Evolutionary conservation across 2,113 vertebrate species (phyloP).

Genomic region (Scomber colias): DNA sequence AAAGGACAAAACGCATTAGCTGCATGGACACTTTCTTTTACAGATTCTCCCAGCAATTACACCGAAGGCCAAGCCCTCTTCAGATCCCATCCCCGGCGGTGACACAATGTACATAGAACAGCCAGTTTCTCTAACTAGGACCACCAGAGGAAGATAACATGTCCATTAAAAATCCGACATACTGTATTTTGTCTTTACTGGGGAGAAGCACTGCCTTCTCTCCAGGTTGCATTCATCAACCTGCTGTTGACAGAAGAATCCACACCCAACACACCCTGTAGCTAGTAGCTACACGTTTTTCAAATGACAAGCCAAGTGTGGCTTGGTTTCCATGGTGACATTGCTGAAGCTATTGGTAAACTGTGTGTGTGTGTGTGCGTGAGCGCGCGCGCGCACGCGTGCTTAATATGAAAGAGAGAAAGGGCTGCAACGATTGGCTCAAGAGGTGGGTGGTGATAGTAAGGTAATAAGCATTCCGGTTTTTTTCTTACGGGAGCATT

Average conservation of each 20-base stretch:
- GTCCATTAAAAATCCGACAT: slow-evolving; percentile 28
- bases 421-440: slow-evolving; percentile 63
- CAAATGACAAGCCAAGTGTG: slow-evolving; percentile 54
- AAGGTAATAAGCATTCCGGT: not conserved
- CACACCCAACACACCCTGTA: slow-evolving; percentile 25
- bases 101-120: slow-evolving; percentile 11
- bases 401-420: slow-evolving; percentile 50
- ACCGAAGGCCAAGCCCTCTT: slow-evolving; percentile 46
- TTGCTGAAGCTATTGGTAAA: slow-evolving; percentile 58
- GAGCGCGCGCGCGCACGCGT: not conserved
- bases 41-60: slow-evolving; percentile 57
- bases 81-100: slow-evolving; percentile 26
- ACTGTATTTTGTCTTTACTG: no score
- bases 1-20: slow-evolving; percentile 70
- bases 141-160: slow-evolving; percentile 5
- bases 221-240: slow-evolving; percentile 30
- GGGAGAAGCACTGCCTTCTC: not conserved
- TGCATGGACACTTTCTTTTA: slow-evolving; percentile 70
- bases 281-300: slow-evolving; percentile 22
- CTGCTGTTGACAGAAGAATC: slow-evolving; percentile 5
- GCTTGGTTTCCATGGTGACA: slow-evolving; percentile 81
- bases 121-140: slow-evolving; percentile 6
- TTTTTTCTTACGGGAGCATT: not conserved
- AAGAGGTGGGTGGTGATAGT: slow-evolving; percentile 55
- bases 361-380: not conserved